phyloP scores from a whole-genome alignment of 2,113 vertebrate species.

The Callorhinus ursinus region DNA sequence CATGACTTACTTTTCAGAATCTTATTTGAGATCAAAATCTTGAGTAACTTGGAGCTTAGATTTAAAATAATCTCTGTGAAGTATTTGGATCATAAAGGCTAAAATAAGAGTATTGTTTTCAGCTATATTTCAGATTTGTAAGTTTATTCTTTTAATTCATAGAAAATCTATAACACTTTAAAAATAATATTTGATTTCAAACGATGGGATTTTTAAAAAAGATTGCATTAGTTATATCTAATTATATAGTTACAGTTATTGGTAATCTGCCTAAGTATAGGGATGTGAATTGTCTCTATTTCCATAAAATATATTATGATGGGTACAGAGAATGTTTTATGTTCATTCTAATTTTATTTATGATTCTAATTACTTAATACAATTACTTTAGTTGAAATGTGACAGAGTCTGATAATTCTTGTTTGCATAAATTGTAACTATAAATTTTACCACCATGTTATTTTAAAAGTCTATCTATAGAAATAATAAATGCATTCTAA shows the following conservation, averaged over 20 bases:
- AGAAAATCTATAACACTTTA: slow-evolving; percentile 70
- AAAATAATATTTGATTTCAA: slow-evolving; percentile 72
- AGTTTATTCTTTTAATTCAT: slow-evolving; percentile 59
- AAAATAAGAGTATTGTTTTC: background rate
- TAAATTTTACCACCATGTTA: slow-evolving; percentile 36
- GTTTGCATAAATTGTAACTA: slow-evolving; percentile 70
- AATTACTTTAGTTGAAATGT: slow-evolving; percentile 77
- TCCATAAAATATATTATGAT: slow-evolving; percentile 74
- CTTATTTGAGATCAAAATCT: background rate
- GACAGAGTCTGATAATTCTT: slow-evolving; percentile 70
- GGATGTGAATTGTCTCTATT: slow-evolving; percentile 61
- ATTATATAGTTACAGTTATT: slow-evolving; percentile 77
- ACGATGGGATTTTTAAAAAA: slow-evolving; percentile 68
- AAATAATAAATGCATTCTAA: background rate
- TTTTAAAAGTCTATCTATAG: slow-evolving; percentile 26
- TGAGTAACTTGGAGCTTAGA: background rate
- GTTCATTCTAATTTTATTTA: slow-evolving; percentile 74
- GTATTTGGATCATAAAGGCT: background rate
- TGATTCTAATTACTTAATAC: slow-evolving; percentile 77
- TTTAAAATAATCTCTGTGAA: background rate
- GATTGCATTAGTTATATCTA: slow-evolving; percentile 76
- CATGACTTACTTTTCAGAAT: background rate
- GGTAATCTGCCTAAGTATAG: slow-evolving; percentile 73
- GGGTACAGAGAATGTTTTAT: slow-evolving; percentile 59
- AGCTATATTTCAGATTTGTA: background rate